Conservation (phyloP, 2,888 invertebrate genomes). For the Carterocephalus palaemon region DNA sequence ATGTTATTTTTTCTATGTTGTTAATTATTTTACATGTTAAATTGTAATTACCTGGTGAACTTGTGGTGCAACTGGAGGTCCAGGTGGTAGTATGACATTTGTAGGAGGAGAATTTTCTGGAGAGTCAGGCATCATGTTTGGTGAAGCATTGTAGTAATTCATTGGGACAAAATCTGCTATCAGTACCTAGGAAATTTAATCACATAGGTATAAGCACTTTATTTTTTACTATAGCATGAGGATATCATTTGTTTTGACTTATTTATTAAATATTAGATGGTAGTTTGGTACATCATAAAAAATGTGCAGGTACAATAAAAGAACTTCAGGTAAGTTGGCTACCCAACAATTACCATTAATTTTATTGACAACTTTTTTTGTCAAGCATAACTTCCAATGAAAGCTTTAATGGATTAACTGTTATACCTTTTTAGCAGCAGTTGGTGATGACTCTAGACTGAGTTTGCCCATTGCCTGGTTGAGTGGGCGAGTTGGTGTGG, state of each 20-base stretch:
- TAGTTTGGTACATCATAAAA: too few relatives aligned
- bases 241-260: too few relatives aligned
- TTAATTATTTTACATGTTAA: too few relatives aligned
- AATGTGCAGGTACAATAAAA: constrained; percentile 3
- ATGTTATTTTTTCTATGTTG: too few relatives aligned
- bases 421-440: constrained; percentile 53
- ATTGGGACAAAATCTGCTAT: constrained; percentile 65
- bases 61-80: constrained; percentile 50
- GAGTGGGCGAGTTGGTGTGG: constrained; percentile 53
- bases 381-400: not conserved
- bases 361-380: not conserved
- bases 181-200: constrained; percentile 47
- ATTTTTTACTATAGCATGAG: too few relatives aligned
- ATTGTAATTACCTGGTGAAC: constrained; percentile 63
- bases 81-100: constrained; percentile 34
- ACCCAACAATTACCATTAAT: not conserved
- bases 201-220: too few relatives aligned
- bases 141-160: constrained; percentile 50
- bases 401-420: not conserved
- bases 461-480: constrained; percentile 56
- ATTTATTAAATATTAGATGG: too few relatives aligned
- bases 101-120: constrained; percentile 57
- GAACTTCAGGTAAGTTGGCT: not conserved
- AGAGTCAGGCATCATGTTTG: constrained; percentile 52
- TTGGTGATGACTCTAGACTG: constrained; percentile 57